A percentile compares a stretch with the other conserved stretches of the same genome.
These are phyloP conservation scores for Globicephala melas DNA, from an alignment of 2,113 vertebrate genomes.

Conservation along the genomic window DNA sequence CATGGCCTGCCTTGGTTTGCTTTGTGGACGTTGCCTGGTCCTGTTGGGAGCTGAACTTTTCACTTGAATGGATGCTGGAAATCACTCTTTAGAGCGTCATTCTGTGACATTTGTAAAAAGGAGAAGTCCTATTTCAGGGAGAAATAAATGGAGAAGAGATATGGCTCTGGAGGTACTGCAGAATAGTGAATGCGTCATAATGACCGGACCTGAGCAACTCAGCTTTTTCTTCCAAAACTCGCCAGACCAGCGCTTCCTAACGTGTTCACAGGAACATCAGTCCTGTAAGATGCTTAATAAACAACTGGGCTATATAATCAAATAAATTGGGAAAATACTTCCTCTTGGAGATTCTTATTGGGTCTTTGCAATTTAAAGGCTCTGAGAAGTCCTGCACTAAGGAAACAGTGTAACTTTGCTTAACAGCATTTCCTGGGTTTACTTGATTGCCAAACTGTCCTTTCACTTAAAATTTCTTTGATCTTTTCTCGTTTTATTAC, in stretches of 20 bases:
- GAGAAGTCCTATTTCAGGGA: constrained; percentile 11
- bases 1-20: not conserved
- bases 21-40: not conserved
- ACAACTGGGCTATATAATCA: not conserved
- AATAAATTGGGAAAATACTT: not conserved
- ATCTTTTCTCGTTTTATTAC: not conserved
- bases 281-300: not conserved
- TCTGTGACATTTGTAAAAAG: constrained; percentile 30
- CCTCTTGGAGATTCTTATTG: not conserved
- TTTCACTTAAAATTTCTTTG: not conserved
- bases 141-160: constrained; percentile 23
- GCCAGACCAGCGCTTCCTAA: not conserved
- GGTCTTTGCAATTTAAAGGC: not conserved
- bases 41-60: constrained; percentile 58
- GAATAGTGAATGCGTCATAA: not conserved
- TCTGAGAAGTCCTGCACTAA: not conserved
- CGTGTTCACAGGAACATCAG: not conserved
- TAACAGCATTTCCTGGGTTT: not conserved
- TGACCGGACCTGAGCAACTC: not conserved
- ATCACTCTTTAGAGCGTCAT: not conserved
- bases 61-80: not conserved
- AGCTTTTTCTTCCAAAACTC: not conserved
- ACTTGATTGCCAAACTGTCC: not conserved
- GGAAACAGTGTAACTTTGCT: not conserved
- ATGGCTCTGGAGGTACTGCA: not conserved